Evolutionary conservation across 2,113 vertebrate species (phyloP).

Genomic region (Aepyceros melampus): DNA sequence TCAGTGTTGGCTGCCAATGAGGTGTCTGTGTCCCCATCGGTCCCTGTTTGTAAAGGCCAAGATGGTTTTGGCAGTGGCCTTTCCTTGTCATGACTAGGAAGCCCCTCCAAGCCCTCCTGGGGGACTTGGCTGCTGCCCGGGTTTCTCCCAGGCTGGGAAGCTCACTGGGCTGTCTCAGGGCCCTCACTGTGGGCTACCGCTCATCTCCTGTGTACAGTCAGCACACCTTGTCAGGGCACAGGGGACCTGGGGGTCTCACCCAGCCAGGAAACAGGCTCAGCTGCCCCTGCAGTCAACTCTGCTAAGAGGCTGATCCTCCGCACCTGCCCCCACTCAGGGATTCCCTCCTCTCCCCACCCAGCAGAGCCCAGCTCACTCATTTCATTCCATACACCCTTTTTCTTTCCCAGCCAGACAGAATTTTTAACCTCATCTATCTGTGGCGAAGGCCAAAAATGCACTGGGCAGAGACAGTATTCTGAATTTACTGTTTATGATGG

Average conservation of each 20-base stretch:
- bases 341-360: too few species aligned
- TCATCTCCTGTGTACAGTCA: neutral
- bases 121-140: neutral
- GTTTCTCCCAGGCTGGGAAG: too few species aligned
- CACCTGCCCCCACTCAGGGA: neutral
- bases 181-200: accelerated
- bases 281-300: neutral
- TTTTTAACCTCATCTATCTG: neutral
- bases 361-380: neutral
- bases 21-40: constrained; percentile 26
- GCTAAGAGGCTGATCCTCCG: neutral
- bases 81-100: neutral
- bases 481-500: neutral
- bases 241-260: neutral
- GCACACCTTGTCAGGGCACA: neutral
- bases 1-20: neutral
- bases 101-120: neutral
- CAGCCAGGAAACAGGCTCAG: neutral
- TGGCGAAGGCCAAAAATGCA: neutral
- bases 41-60: constrained; percentile 27
- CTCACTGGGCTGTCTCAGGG: neutral
- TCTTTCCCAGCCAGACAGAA: neutral
- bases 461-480: neutral
- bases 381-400: neutral
- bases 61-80: neutral